phyloP scores from a whole-genome alignment of 2,888 invertebrate species.

The Pediacus dermestoides region DNA sequence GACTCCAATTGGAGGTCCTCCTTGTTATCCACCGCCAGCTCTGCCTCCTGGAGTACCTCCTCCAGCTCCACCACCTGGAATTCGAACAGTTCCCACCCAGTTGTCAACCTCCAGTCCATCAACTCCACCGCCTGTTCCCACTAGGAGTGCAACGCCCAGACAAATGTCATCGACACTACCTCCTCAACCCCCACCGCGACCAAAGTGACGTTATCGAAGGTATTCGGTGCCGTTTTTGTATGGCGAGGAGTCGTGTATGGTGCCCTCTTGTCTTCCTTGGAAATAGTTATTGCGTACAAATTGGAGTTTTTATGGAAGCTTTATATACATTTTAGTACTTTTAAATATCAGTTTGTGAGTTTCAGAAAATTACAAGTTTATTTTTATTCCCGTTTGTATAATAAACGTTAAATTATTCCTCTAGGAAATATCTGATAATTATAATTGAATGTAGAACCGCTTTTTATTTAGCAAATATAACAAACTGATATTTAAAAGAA shows the following conservation, averaged over 20 bases:
- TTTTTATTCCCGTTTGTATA: no score
- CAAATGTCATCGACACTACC: conserved; percentile 48
- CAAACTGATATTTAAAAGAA: no score
- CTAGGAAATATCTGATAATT: no score
- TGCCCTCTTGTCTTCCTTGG: conserved; percentile 48
- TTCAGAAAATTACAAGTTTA: no score
- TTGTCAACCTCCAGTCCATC: conserved; percentile 47
- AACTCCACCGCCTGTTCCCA: conserved; percentile 58
- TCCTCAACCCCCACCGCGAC: conserved; percentile 47
- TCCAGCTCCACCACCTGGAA: conserved; percentile 45
- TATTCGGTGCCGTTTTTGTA: conserved; percentile 46
- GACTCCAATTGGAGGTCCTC: conserved; percentile 45
- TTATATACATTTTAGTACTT: no score
- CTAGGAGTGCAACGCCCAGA: conserved; percentile 53
- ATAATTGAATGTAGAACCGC: no score
- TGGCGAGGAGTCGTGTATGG: conserved; percentile 40
- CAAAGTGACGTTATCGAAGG: conserved; percentile 47
- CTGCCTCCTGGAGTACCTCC: conserved; percentile 45
- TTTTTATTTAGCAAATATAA: no score
- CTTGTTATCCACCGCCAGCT: conserved; percentile 47
- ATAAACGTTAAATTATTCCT: no score
- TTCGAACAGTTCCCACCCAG: conserved; percentile 41
- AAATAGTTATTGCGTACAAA: conserved; percentile 22
- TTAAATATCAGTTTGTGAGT: no score
- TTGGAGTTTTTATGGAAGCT: no score